Conservation (phyloP, 2,797 vertebrate genomes). For the Siniperca undulata region DNA sequence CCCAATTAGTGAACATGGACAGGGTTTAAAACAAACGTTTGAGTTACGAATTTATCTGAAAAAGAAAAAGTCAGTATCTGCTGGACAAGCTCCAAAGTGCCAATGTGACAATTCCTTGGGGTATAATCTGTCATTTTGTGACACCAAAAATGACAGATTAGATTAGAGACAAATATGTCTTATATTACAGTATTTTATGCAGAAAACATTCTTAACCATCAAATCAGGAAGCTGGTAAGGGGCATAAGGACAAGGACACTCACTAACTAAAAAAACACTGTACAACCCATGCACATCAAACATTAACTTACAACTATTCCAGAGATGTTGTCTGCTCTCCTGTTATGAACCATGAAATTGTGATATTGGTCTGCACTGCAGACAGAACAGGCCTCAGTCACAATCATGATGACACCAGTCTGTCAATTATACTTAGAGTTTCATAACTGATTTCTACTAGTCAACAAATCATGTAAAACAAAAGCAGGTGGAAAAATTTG, state of each 20-base stretch:
- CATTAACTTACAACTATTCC: conserved; percentile 43
- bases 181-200: neutral
- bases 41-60: conserved; percentile 67
- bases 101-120: conserved; percentile 32
- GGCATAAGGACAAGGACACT: conserved; percentile 19
- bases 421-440: conserved; percentile 26
- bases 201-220: conserved; percentile 24
- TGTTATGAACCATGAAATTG: conserved; percentile 27
- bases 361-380: conserved; percentile 7
- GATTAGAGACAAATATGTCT: conserved; percentile 18
- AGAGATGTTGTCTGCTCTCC: conserved; percentile 16
- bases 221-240: conserved; percentile 8
- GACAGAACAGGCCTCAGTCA: conserved; percentile 12
- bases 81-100: conserved; percentile 46
- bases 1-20: conserved; percentile 67
- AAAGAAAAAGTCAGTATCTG: conserved; percentile 78
- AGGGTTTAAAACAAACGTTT: conserved; percentile 58
- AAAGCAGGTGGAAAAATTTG: neutral
- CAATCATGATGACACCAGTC: neutral
- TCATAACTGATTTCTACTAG: neutral
- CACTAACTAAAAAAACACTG: conserved; percentile 42
- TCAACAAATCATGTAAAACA: conserved; percentile 8
- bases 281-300: conserved; percentile 40
- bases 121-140: conserved; percentile 43
- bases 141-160: conserved; percentile 20